Conservation (phyloP, 2,113 vertebrate genomes). For the Protobothrops flavoviridis region DNA sequence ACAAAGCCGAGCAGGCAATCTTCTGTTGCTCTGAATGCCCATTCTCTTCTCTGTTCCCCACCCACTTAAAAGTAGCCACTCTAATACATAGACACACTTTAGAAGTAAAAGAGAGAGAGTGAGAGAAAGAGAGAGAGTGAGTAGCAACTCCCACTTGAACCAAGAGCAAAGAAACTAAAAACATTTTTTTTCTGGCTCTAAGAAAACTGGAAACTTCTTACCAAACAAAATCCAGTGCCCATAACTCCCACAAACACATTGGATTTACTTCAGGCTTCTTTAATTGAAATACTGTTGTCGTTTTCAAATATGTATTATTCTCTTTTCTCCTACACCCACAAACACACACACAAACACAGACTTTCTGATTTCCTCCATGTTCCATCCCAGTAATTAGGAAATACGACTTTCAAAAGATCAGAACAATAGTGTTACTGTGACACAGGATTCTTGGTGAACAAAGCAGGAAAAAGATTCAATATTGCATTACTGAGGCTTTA, state of each 20-base stretch:
- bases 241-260: slow-evolving; percentile 22
- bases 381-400: slow-evolving; percentile 50
- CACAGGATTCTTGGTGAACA: slow-evolving; percentile 50
- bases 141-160: slow-evolving; percentile 51
- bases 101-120: not conserved
- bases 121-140: not conserved
- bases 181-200: not conserved
- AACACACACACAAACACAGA: slow-evolving; percentile 1
- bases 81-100: slow-evolving; percentile 40
- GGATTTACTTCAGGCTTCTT: slow-evolving; percentile 37
- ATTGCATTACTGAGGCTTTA: slow-evolving; percentile 46
- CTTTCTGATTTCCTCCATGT: slow-evolving; percentile 44
- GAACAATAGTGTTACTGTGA: slow-evolving; percentile 27
- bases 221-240: not conserved
- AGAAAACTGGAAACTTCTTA: slow-evolving; percentile 22
- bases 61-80: slow-evolving; percentile 43
- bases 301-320: slow-evolving; percentile 49
- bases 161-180: slow-evolving; percentile 17
- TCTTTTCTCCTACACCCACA: not conserved
- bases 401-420: not conserved
- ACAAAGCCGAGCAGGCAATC: slow-evolving; percentile 39
- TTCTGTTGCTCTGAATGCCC: not conserved
- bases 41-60: slow-evolving; percentile 51
- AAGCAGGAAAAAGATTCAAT: slow-evolving; percentile 31
- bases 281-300: slow-evolving; percentile 53